These are phyloP conservation scores for Camponotus vicinus DNA, from an alignment of 1,140 invertebrate genomes.

Conservation along the genomic window DNA sequence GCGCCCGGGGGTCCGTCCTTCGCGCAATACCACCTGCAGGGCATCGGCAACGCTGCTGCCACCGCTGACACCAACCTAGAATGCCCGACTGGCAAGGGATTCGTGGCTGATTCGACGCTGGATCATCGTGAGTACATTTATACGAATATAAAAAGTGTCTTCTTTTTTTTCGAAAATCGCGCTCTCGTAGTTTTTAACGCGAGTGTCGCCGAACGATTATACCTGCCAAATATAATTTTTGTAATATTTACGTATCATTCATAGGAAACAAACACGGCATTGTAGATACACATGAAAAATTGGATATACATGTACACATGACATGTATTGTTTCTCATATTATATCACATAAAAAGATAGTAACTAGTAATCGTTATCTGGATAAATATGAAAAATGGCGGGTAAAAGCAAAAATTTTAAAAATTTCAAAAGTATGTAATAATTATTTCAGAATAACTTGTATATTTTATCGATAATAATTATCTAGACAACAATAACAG, in stretches of 20 bases:
- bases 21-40: slow-evolving; percentile 85
- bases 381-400: no score
- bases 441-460: neutral
- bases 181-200: neutral
- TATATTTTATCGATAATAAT: slow-evolving; percentile 12
- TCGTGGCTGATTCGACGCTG: slow-evolving; percentile 77
- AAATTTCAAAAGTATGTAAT: neutral
- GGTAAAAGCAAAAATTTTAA: neutral
- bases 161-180: neutral
- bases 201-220: neutral
- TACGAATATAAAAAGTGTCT: neutral
- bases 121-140: slow-evolving; percentile 81
- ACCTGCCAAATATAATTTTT: neutral
- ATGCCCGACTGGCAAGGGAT: slow-evolving; percentile 73
- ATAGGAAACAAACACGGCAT: neutral
- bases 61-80: slow-evolving; percentile 81
- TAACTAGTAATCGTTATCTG: neutral
- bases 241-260: neutral
- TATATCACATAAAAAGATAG: neutral
- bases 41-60: slow-evolving; percentile 75
- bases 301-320: no score
- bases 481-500: neutral
- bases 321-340: neutral
- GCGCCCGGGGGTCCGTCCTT: slow-evolving; percentile 86
- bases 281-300: neutral